Evolutionary conservation across 2,797 vertebrate species (phyloP).

Genomic region (Thunnus albacares): DNA sequence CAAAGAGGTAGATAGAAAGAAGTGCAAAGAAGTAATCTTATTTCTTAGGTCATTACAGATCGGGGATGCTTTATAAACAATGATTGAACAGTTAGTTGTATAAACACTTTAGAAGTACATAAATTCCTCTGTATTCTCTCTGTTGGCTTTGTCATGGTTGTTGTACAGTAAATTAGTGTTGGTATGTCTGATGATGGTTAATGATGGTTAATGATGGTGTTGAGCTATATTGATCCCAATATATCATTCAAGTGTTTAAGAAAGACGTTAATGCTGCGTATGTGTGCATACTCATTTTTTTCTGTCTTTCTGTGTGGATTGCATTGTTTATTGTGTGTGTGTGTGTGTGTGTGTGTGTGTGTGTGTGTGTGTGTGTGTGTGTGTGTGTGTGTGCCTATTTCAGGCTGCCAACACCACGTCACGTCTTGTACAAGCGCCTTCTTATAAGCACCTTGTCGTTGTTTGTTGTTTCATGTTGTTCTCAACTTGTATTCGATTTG

Average conservation of each 20-base stretch:
- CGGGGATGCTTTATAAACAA: neutral
- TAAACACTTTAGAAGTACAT: too few relatives aligned
- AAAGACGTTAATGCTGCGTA: neutral
- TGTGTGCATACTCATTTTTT: neutral
- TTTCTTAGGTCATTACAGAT: neutral
- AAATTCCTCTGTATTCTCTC: neutral
- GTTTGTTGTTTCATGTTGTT: neutral
- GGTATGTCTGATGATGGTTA: neutral
- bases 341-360: neutral
- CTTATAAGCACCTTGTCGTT: too few relatives aligned
- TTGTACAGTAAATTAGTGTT: neutral
- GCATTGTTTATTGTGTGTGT: too few relatives aligned
- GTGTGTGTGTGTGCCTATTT: neutral
- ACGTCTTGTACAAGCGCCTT: too few relatives aligned
- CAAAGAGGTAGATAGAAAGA: neutral
- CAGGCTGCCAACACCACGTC: neutral
- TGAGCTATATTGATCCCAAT: neutral
- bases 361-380: neutral
- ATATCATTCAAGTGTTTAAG: neutral
- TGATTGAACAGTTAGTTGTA: neutral
- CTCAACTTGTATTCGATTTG: neutral
- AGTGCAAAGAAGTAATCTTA: too few relatives aligned
- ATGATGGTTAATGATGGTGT: neutral
- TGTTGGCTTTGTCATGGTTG: neutral
- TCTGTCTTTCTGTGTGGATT: too few relatives aligned